A percentile compares a stretch with the other conserved stretches of the same genome.
Evolutionary conservation across 2,888 invertebrate species (phyloP).

Genomic region (Oithona nana): DNA sequence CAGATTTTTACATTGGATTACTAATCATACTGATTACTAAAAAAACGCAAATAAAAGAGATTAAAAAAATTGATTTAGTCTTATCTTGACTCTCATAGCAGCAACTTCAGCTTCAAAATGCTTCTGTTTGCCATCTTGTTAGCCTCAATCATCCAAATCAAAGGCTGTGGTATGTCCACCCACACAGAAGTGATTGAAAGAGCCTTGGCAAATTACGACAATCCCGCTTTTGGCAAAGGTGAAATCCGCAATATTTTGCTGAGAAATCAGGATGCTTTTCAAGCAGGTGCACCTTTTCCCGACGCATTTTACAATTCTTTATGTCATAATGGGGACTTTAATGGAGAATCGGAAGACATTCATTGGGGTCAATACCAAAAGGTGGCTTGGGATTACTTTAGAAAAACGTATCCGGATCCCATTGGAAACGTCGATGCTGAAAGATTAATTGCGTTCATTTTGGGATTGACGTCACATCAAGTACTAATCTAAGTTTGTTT

Average conservation of each 20-base stretch:
- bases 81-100: too few relatives aligned
- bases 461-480: not conserved
- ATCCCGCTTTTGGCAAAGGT: not conserved
- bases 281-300: not conserved
- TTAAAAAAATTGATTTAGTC: too few relatives aligned
- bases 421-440: not conserved
- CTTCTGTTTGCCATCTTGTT: too few relatives aligned
- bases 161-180: not conserved
- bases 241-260: not conserved
- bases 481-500: not conserved
- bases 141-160: too few relatives aligned
- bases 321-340: not conserved
- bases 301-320: not conserved
- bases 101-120: too few relatives aligned
- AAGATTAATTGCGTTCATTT: not conserved
- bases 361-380: not conserved
- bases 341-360: not conserved
- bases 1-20: constrained; percentile 24
- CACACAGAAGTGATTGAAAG: not conserved
- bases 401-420: not conserved
- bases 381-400: not conserved
- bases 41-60: too few relatives aligned
- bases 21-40: constrained; percentile 24
- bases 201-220: not conserved
- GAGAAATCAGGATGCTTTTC: not conserved